Base-by-base conservation (phyloP, 1,140 invertebrate species). In the Nomia melanderi region DNA sequence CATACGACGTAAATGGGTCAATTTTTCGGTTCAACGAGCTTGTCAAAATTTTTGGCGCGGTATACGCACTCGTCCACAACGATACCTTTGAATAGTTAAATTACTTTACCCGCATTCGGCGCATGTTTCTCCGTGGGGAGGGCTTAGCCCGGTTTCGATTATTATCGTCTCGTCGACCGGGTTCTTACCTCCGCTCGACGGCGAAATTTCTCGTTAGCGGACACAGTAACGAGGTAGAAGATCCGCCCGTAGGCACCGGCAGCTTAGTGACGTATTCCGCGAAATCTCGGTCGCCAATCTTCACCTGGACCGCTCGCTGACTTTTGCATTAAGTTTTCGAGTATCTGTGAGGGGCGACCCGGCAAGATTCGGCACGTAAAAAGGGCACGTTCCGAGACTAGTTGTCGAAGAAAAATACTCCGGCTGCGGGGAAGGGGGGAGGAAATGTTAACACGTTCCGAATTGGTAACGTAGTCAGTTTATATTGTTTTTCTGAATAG, bases 191-290 rank as follows among this genome's bases (percentile, higher is more conserved):
- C 14, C 57, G 66, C 75, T 77, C 66, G 59, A 71, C 59, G 50
- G 60, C 66, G 75, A 70, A 77, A 77, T 77, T 77, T 77, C 75
- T 77, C 75, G 66, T 77, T 70, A 77, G 59, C 50, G 56, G 59
- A 56, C 59, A 33, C 57, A 50, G 59, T 77, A 70, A 77, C 66
- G 66, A 77, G 66, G 50, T 36, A 64, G 75, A 56, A 70, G 75
- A 69, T 76, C 56, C 63, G 39, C 23, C 64, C 60, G 57, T 60
- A 60, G 29, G 29, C 36, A 33, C n/a, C n/a, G n/a, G 39, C 63
- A n/a, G 39, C 53, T n/a, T 29, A 65, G 33, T 29, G 54, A 63
- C 29, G 27, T 53, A 39, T 60, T 8, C 36, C 73, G 23, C 54
- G 44, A 69, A n/a, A 60, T 76, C 74, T 76, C 64, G 64, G 64